Conservation (phyloP, 2,797 vertebrate genomes). For the Macropodus opercularis region DNA sequence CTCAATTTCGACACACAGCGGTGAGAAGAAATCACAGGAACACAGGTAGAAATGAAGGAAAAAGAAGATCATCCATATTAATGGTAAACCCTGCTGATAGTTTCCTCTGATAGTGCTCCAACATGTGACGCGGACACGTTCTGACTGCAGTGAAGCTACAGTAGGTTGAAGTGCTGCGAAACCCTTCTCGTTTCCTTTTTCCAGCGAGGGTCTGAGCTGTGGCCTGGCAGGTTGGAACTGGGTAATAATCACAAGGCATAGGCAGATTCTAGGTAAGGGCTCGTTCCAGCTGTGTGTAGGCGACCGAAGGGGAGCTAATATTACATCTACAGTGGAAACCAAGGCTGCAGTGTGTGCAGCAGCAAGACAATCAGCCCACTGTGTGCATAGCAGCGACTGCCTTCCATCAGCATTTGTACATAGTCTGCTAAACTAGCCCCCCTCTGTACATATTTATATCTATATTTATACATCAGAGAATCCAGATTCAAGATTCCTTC, state of each 20-base stretch:
- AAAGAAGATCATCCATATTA: neutral
- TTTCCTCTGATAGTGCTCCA: conserved; percentile 33
- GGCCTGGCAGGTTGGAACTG: conserved; percentile 40
- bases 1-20: conserved; percentile 60
- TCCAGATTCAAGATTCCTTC: conserved; percentile 28
- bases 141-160: conserved; percentile 28
- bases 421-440: conserved; percentile 27
- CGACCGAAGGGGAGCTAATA: conserved; percentile 57
- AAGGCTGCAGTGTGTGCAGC: conserved; percentile 28
- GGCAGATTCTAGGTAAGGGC: conserved; percentile 42
- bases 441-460: conserved; percentile 34
- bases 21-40: conserved; percentile 47
- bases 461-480: conserved; percentile 37
- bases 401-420: conserved; percentile 37
- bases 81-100: conserved; percentile 12
- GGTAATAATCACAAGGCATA: conserved; percentile 51
- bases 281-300: conserved; percentile 55
- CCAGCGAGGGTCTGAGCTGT: conserved; percentile 31
- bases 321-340: conserved; percentile 48
- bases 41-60: conserved; percentile 11
- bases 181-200: conserved; percentile 30
- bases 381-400: conserved; percentile 36
- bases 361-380: conserved; percentile 39
- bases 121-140: neutral
- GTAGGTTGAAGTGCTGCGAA: conserved; percentile 37